Conservation (phyloP, 2,113 vertebrate species). For the Dasyornis broadbenti region DNA sequence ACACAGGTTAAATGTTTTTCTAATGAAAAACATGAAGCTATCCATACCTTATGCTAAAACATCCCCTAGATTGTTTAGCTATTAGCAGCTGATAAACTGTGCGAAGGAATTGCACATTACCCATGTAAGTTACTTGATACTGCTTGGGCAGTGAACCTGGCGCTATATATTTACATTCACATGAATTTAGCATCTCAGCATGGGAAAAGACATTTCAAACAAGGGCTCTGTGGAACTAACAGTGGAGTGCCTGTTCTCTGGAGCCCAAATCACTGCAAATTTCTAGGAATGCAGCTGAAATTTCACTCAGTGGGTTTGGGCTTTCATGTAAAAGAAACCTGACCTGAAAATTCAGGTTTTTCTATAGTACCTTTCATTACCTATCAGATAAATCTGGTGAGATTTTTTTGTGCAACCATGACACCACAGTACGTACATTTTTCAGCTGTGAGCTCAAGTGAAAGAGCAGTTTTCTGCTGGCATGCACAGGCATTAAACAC, state of each 20-base stretch:
- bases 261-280: conserved; percentile 37
- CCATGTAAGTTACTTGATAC: not conserved
- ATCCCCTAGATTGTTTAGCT: not conserved
- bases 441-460: not conserved
- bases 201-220: not conserved
- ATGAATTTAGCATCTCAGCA: conserved; percentile 17
- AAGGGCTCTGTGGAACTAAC: conserved; percentile 8
- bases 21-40: not conserved
- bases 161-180: not conserved
- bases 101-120: not conserved
- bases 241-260: conserved; percentile 34
- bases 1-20: not conserved
- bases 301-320: not conserved
- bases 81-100: not conserved
- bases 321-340: conserved; percentile 41
- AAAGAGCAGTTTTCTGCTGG: not conserved
- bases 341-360: conserved; percentile 44
- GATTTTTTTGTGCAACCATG: not conserved
- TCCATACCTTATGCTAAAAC: not conserved
- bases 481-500: not conserved
- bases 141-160: not conserved
- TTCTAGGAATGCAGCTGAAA: conserved; percentile 48
- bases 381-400: not conserved
- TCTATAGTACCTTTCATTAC: not conserved
- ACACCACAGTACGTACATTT: not conserved